phyloP scores from a whole-genome alignment of 2,888 invertebrate genomes.

The Lepidochrysops patricia region DNA sequence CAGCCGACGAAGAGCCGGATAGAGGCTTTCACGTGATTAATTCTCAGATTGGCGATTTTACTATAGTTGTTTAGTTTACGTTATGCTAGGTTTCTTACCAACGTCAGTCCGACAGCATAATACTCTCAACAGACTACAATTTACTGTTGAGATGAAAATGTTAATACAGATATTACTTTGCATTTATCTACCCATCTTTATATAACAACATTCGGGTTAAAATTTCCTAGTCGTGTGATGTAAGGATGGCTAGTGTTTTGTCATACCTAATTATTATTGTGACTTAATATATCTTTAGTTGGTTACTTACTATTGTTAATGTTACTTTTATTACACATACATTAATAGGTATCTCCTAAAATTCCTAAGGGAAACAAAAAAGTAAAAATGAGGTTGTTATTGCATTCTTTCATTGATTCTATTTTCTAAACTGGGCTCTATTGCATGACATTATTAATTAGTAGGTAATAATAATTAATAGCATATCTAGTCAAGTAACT shows the following conservation, averaged over 20 bases:
- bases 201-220: background rate
- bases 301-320: background rate
- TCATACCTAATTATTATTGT: no score
- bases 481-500: background rate
- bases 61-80: background rate
- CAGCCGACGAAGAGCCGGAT: constrained; percentile 49
- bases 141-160: background rate
- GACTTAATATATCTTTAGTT: background rate
- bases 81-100: no score
- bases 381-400: background rate
- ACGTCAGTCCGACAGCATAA: no score
- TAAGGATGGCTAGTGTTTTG: background rate
- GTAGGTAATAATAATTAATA: background rate
- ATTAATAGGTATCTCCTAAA: background rate
- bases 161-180: background rate
- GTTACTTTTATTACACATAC: background rate
- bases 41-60: constrained; percentile 17
- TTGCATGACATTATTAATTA: constrained; percentile 5
- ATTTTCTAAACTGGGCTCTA: background rate
- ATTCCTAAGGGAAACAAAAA: background rate
- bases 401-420: background rate
- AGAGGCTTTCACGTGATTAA: constrained; percentile 43
- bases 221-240: background rate
- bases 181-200: no score
- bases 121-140: no score